These are phyloP conservation scores for Oxycera nigricornis DNA, from an alignment of 2,888 invertebrate species.

Conservation along the genomic window DNA sequence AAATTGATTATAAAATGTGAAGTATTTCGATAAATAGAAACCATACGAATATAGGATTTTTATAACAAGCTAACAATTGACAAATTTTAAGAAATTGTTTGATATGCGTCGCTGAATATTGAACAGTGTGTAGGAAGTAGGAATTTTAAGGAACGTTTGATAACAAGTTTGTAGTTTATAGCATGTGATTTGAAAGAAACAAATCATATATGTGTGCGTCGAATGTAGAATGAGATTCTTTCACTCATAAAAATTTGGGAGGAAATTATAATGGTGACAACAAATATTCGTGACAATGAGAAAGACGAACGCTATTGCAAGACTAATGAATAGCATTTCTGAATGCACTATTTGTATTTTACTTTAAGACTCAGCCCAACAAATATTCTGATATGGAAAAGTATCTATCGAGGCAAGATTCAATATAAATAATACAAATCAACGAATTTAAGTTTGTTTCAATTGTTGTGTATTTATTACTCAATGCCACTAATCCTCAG, in stretches of 20 bases:
- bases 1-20: slow-evolving; percentile 14
- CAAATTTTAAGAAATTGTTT: slow-evolving; percentile 28
- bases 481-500: too few relatives aligned
- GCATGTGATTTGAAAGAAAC: background rate
- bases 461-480: too few relatives aligned
- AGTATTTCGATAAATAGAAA: slow-evolving; percentile 24
- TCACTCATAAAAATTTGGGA: background rate
- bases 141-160: slow-evolving; percentile 19
- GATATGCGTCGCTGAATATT: slow-evolving; percentile 1
- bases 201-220: background rate
- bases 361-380: background rate
- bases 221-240: background rate
- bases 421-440: slow-evolving; percentile 24
- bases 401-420: slow-evolving; percentile 33
- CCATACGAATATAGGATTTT: slow-evolving; percentile 37
- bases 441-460: background rate
- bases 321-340: background rate
- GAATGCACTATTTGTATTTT: slow-evolving; percentile 23
- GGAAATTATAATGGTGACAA: background rate
- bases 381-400: slow-evolving; percentile 18
- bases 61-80: slow-evolving; percentile 33
- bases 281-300: too few relatives aligned
- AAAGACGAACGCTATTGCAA: background rate
- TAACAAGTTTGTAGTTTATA: slow-evolving; percentile 2
- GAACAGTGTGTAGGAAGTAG: slow-evolving; percentile 6